Conservation (phyloP, 1,140 invertebrate species). For the Capitella teleta region DNA sequence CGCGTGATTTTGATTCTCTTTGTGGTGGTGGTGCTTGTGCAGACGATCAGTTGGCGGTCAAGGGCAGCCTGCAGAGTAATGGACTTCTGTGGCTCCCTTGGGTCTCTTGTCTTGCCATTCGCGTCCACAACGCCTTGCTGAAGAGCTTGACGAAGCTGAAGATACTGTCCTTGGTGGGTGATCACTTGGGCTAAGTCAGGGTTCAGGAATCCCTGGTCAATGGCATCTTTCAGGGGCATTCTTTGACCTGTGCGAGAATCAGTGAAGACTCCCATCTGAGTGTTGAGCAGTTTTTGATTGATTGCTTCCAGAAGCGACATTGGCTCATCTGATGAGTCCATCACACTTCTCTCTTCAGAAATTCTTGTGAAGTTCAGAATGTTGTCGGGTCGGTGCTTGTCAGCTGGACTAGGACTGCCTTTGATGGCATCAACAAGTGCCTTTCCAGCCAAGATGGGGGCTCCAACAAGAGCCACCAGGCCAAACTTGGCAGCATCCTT, state of each 20-base stretch:
- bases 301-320: constrained; percentile 56
- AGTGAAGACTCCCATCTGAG: constrained; percentile 45
- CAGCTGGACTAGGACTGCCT: neutral
- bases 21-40: too few species aligned
- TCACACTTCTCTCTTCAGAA: too few species aligned
- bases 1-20: neutral
- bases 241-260: constrained; percentile 46
- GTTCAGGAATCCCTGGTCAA: neutral
- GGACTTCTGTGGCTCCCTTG: too few species aligned
- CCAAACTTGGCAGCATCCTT: constrained; percentile 66
- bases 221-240: constrained; percentile 25
- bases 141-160: too few species aligned
- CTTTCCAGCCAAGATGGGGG: constrained; percentile 62
- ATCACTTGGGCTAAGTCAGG: too few species aligned
- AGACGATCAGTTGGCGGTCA: too few species aligned
- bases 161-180: too few species aligned
- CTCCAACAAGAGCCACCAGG: constrained; percentile 59
- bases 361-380: too few species aligned
- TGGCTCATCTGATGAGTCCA: constrained; percentile 13
- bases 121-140: too few species aligned
- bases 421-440: constrained; percentile 32
- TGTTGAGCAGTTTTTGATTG: constrained; percentile 50
- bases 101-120: too few species aligned
- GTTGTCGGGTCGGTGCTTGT: too few species aligned
- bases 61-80: too few species aligned